Evolutionary conservation across 2,888 invertebrate species (phyloP), one percentile per base, ranked within the genome.

Genomic region (Mythimna albipuncta): DNA sequence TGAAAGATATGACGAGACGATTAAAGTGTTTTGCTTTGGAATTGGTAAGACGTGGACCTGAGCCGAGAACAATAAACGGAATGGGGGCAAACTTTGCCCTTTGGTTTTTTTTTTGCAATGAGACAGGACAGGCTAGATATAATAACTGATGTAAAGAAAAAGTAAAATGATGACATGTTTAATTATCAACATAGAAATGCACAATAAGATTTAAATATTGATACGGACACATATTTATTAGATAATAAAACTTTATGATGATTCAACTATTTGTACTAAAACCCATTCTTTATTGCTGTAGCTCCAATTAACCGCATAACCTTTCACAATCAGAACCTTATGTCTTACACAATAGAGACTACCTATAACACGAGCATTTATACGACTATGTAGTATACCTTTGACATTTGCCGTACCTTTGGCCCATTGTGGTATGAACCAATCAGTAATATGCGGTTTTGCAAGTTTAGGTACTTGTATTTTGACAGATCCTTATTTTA

Each of bases 341-440:
- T 62, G 6, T 2, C 2, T 16, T 57, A 67, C 59, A 54, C 26
- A 63, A 77, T 77, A 83, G 64, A 66, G 62, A 61, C 54, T 64
- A n/a, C n/a, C n/a, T n/a, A 80, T 38, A 58, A 54, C 77, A 64
- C 32, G 35, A 47, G 58, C 38, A 52, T 9, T 47, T n/a, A 9
- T 9, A 44, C 11, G 44, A 44, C 44, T 44, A 13, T 47, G 16
- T 19, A 47, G 1, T n/a, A n/a, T 54, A 75, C 65, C 62, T 73
- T 69, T 82, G 77, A 83, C 77, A 81, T 83, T 82, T 80, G 67
- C 55, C 50, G 72, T 76, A 76, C 70, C 61, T 71, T 70, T 64
- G 59, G 50, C 32, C 70, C 57, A 77, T 70, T 81, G 74, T 83
- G 52, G 64, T 67, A 50, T 67, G 66, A 41, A 69, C 80, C 79